Evolutionary conservation across 2,797 vertebrate species (phyloP).

Genomic region (Rousettus madagascariensis): DNA sequence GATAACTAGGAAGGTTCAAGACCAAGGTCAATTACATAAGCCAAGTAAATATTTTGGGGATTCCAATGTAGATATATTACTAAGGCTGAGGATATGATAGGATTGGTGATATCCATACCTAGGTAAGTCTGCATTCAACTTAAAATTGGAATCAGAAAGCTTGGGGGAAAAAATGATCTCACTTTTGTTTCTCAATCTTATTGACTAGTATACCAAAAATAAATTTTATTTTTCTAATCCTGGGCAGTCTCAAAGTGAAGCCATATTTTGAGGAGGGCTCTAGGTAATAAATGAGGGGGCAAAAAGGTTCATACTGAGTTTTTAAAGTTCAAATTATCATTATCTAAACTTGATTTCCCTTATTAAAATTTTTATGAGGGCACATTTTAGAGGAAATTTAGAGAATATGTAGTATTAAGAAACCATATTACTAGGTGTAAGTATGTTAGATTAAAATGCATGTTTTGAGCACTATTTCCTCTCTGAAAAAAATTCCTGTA

Average conservation of each 20-base stretch:
- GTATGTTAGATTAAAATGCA: conserved; percentile 6
- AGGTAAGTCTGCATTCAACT: conserved; percentile 7
- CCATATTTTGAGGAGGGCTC: background rate
- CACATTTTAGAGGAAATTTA: conserved; percentile 15
- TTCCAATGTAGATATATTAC: background rate
- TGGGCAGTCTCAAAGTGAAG: conserved; percentile 6
- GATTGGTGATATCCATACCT: background rate
- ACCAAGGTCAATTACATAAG: conserved; percentile 42
- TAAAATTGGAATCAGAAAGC: conserved; percentile 10
- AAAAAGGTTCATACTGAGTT: background rate
- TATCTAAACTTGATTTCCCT: background rate
- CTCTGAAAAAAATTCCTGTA: conserved; percentile 6
- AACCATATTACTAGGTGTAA: background rate
- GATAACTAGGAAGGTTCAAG: conserved; percentile 29
- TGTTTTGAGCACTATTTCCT: conserved; percentile 25
- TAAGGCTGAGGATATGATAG: conserved; percentile 12
- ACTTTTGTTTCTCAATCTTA: conserved; percentile 43
- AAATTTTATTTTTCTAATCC: conserved; percentile 38
- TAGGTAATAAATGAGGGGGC: background rate
- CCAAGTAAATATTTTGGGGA: conserved; percentile 29
- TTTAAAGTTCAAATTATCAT: conserved; percentile 40
- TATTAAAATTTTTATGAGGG: background rate
- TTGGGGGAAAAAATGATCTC: background rate
- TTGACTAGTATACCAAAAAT: conserved; percentile 43
- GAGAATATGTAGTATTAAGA: background rate